phyloP scores from a whole-genome alignment of 2,888 invertebrate species.

The Dynastes tityus region DNA sequence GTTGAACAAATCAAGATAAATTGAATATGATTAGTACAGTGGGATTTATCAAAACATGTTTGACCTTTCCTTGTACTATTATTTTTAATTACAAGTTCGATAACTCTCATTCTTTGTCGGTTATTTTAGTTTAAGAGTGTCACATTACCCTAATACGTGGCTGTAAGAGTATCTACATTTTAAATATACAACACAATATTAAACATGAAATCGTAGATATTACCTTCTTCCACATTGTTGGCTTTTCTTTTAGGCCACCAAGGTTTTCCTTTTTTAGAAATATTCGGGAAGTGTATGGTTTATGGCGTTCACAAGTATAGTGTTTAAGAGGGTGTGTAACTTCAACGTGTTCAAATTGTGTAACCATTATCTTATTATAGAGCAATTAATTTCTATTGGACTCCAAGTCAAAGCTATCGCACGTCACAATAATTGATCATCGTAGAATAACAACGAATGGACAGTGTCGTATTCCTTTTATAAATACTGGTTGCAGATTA shows the following conservation, averaged over 20 bases:
- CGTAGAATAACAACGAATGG: no score
- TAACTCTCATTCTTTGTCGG: constrained; percentile 21
- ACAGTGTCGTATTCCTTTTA: no score
- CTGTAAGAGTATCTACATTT: neutral
- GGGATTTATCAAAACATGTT: constrained; percentile 64
- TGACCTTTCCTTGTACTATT: constrained; percentile 58
- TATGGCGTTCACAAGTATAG: neutral
- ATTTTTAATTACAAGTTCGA: constrained; percentile 31
- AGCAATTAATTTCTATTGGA: neutral
- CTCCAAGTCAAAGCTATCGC: no score
- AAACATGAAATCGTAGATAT: neutral
- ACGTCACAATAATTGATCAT: no score
- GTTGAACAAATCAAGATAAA: constrained; percentile 58
- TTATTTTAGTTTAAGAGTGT: constrained; percentile 6
- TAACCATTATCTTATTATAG: constrained; percentile 9
- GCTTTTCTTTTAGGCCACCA: neutral
- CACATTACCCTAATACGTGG: neutral
- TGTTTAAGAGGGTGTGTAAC: neutral
- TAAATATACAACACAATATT: neutral
- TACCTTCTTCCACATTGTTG: constrained; percentile 1
- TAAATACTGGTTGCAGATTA: no score
- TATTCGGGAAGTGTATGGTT: neutral
- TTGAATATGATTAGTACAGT: constrained; percentile 62
- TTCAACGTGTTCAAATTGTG: neutral
- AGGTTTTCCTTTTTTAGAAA: neutral